These are phyloP conservation scores for Sigmodon hispidus DNA, from an alignment of 2,113 vertebrate genomes.

Conservation along the genomic window DNA sequence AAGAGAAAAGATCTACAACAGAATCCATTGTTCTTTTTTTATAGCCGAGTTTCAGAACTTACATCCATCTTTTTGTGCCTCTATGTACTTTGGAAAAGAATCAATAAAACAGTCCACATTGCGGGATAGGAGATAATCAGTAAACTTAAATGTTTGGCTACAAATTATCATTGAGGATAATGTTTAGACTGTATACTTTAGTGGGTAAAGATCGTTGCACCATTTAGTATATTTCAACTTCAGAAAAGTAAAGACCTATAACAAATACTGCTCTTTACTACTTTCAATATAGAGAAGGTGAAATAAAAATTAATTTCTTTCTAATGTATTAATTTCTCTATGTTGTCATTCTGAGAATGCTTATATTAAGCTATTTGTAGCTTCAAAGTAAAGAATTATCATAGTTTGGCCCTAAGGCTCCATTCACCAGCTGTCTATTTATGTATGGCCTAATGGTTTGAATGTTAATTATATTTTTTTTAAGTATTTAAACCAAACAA, in stretches of 20 bases:
- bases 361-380: neutral
- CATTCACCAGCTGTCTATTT: neutral
- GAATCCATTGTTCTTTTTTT: neutral
- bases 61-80: neutral
- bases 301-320: neutral
- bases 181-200: neutral
- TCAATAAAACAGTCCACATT: neutral
- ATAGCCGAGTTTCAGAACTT: neutral
- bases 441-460: neutral
- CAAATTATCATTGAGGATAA: neutral
- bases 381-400: neutral
- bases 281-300: neutral
- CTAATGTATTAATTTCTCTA: neutral
- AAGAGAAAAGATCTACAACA: neutral
- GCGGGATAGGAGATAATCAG: neutral
- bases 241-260: neutral
- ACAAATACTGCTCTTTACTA: neutral
- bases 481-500: neutral
- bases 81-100: neutral
- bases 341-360: neutral
- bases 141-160: neutral
- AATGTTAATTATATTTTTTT: neutral
- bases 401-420: accelerated
- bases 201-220: neutral
- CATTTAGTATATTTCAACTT: neutral